These are phyloP conservation scores for Rhabdomys dilectus DNA, from an alignment of 2,113 vertebrate genomes.

Conservation along the genomic window DNA sequence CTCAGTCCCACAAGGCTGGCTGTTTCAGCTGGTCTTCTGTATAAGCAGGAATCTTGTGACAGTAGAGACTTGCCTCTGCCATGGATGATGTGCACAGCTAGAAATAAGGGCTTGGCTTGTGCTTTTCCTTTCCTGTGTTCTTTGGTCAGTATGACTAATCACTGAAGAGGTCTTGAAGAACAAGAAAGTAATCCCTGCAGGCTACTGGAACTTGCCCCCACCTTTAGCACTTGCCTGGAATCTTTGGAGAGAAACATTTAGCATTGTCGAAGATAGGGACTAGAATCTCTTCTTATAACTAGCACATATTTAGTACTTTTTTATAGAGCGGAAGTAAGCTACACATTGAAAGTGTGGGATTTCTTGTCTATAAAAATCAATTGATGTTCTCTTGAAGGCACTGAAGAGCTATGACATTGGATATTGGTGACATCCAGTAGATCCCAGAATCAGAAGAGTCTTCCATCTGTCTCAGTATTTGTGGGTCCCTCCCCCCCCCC, in stretches of 20 bases:
- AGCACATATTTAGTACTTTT: not conserved
- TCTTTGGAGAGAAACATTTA: not conserved
- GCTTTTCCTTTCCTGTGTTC: not conserved
- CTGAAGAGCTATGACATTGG: not conserved
- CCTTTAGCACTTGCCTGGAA: not conserved
- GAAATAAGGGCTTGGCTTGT: not conserved
- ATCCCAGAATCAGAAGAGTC: not conserved
- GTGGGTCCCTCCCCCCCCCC: not conserved
- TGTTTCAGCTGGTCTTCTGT: too few relatives aligned
- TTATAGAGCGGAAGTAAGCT: not conserved
- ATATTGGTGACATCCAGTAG: not conserved
- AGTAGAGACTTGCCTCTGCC: not conserved
- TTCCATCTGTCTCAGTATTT: not conserved
- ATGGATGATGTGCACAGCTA: not conserved
- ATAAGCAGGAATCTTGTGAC: not conserved
- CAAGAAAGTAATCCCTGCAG: not conserved
- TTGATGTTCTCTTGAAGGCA: not conserved
- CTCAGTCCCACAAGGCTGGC: too few relatives aligned
- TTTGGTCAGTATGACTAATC: not conserved
- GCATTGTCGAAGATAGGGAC: not conserved
- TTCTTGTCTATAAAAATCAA: not conserved
- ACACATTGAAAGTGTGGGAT: not conserved
- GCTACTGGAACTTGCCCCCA: not conserved
- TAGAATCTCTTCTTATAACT: not conserved
- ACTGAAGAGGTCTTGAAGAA: not conserved